Evolutionary conservation across 2,888 invertebrate species (phyloP).

Genomic region (Plutella xylostella): DNA sequence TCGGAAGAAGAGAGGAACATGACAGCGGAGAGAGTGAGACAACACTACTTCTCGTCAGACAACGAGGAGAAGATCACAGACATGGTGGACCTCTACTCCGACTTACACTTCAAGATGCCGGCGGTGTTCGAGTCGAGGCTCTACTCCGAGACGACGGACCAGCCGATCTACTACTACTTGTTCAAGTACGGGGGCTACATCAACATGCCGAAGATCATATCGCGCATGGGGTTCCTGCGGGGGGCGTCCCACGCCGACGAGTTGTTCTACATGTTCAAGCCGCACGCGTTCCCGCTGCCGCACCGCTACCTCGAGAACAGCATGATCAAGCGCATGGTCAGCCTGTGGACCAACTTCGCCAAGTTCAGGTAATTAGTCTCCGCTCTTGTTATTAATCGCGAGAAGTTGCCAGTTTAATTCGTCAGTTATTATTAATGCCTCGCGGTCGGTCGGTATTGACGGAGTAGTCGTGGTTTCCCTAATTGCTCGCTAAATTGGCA

Average conservation of each 20-base stretch:
- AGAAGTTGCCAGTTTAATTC: too few relatives aligned
- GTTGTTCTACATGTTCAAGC: conserved; percentile 55
- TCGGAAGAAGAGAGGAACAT: conserved; percentile 35
- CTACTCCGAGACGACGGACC: conserved; percentile 38
- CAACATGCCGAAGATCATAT: conserved; percentile 51
- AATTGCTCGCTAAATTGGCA: too few relatives aligned
- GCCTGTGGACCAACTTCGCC: conserved; percentile 60
- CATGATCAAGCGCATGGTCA: conserved; percentile 49
- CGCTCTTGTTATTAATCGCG: not conserved
- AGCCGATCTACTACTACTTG: conserved; percentile 52
- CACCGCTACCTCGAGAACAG: conserved; percentile 36
- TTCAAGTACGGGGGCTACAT: conserved; percentile 49
- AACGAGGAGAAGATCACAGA: conserved; percentile 48
- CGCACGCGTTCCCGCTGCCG: conserved; percentile 45
- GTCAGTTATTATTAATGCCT: too few relatives aligned
- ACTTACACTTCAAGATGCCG: conserved; percentile 53
- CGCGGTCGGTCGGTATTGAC: too few relatives aligned
- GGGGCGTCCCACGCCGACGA: conserved; percentile 61
- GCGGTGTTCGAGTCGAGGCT: conserved; percentile 43
- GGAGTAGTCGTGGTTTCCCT: too few relatives aligned
- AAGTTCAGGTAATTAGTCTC: conserved; percentile 41
- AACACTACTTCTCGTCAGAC: conserved; percentile 39
- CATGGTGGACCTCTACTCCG: conserved; percentile 54
- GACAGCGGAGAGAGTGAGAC: conserved; percentile 32
- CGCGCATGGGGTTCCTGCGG: conserved; percentile 29